Percentiles rank a stretch among this genome's conserved stretches.
Evolutionary conservation across 2,113 vertebrate genomes (phyloP).

Genomic region (Aldabrachelys gigantea): DNA sequence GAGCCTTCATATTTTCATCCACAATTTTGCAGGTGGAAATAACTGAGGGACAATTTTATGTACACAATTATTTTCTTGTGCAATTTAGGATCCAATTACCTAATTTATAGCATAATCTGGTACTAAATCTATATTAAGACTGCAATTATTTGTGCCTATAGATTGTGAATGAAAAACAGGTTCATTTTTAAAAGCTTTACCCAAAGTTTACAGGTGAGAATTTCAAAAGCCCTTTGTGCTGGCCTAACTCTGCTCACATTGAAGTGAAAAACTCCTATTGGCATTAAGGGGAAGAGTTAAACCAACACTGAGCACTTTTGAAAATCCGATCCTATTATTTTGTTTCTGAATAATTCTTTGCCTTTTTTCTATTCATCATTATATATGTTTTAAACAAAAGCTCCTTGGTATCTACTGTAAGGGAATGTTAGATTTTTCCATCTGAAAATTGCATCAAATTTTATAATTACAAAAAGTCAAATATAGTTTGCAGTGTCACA

Average conservation of each 20-base stretch:
- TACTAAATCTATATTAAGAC: background rate
- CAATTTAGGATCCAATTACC: background rate
- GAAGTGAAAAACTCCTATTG: background rate
- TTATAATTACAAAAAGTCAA: slow-evolving; percentile 38
- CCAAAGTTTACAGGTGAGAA: background rate
- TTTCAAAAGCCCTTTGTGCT: background rate
- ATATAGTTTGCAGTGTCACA: slow-evolving; percentile 16
- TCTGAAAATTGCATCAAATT: slow-evolving; percentile 53
- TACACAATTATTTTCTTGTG: background rate
- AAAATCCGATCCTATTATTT: slow-evolving; percentile 2
- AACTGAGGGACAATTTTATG: background rate
- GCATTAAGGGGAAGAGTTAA: slow-evolving; percentile 14
- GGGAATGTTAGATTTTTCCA: slow-evolving; percentile 37
- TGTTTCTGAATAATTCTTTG: background rate
- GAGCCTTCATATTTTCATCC: background rate
- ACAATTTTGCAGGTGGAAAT: background rate
- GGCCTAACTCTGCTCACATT: background rate
- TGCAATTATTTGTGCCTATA: background rate
- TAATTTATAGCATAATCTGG: background rate
- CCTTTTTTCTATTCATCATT: slow-evolving; percentile 39
- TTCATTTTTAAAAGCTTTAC: background rate
- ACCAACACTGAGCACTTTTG: background rate
- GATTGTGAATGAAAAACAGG: too few species aligned
- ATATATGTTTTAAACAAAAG: background rate
- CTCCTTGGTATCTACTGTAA: slow-evolving; percentile 10